Conservation (phyloP, 2,888 invertebrate genomes). For the Hypomecis atomaria region DNA sequence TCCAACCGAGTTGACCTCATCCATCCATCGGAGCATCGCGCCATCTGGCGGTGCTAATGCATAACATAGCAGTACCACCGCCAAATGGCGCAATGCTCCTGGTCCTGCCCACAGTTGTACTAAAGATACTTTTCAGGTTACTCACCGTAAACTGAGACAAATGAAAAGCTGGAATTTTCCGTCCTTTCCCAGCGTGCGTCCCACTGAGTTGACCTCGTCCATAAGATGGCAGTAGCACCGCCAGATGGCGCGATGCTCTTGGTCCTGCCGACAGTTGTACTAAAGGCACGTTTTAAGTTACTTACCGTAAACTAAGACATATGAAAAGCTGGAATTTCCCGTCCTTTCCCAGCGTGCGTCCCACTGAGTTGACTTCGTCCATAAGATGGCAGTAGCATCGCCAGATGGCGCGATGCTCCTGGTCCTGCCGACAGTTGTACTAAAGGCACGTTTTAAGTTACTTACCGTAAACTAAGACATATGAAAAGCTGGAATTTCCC, state of each 20-base stretch:
- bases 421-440: constrained; percentile 76
- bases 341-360: constrained; percentile 95
- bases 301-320: constrained; percentile 95
- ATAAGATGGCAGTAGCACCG: constrained; percentile 95
- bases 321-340: constrained; percentile 99
- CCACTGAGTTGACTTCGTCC: constrained; percentile 93
- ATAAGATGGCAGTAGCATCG: constrained; percentile 95
- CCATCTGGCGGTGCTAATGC: no score
- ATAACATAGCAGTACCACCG: constrained; percentile 95
- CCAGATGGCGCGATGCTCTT: constrained; percentile 90
- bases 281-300: not conserved
- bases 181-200: constrained; percentile 95
- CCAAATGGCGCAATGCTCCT: constrained; percentile 90
- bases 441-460: no score
- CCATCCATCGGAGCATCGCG: no score
- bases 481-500: constrained; percentile 99
- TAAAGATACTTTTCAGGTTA: no score
- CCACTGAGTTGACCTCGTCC: constrained; percentile 93
- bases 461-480: constrained; percentile 95
- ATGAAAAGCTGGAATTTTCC: constrained; percentile 99
- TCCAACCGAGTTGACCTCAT: constrained; percentile 94
- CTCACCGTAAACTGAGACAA: constrained; percentile 95
- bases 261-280: constrained; percentile 43
- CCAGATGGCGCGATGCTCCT: constrained; percentile 90
- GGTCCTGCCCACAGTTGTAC: constrained; percentile 76